phyloP scores from a whole-genome alignment of 2,888 invertebrate genomes.

The Branchellion lobata region DNA sequence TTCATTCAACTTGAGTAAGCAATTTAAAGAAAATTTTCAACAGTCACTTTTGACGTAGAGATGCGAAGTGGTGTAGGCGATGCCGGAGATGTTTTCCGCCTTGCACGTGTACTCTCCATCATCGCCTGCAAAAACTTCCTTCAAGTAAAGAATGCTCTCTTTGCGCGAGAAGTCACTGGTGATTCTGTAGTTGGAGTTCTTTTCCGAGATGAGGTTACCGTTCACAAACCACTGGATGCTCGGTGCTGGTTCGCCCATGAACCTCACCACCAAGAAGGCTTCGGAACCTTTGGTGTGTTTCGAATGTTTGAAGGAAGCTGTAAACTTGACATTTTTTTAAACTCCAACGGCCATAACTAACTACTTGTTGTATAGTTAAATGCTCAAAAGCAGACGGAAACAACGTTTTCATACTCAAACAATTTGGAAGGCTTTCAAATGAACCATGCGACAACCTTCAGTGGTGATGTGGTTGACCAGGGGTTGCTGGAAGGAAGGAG shows the following conservation, averaged over 20 bases:
- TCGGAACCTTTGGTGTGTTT: slow-evolving; percentile 29
- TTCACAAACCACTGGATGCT: slow-evolving; percentile 40
- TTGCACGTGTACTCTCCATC: slow-evolving; percentile 40
- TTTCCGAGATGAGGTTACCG: slow-evolving; percentile 35
- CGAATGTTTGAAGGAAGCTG: neutral
- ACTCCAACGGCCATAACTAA: no score
- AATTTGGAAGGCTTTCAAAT: no score
- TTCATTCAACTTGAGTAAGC: neutral
- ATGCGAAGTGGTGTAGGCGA: slow-evolving; percentile 40
- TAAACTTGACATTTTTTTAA: no score
- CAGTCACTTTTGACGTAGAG: slow-evolving; percentile 38
- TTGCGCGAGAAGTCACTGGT: slow-evolving; percentile 27
- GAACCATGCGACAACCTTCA: no score
- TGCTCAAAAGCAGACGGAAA: no score
- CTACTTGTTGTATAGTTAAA: no score
- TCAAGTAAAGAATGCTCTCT: slow-evolving; percentile 40
- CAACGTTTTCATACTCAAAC: no score
- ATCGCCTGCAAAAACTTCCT: slow-evolving; percentile 29
- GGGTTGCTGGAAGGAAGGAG: slow-evolving; percentile 32
- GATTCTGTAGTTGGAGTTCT: slow-evolving; percentile 26
- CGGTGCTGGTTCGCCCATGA: slow-evolving; percentile 32
- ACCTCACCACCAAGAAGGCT: slow-evolving; percentile 33
- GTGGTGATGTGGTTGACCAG: slow-evolving; percentile 33
- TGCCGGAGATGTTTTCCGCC: slow-evolving; percentile 37
- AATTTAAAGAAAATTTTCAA: no score